Base-by-base conservation (phyloP, 2,797 vertebrate genomes). In the Pseudochromis fuscus region DNA sequence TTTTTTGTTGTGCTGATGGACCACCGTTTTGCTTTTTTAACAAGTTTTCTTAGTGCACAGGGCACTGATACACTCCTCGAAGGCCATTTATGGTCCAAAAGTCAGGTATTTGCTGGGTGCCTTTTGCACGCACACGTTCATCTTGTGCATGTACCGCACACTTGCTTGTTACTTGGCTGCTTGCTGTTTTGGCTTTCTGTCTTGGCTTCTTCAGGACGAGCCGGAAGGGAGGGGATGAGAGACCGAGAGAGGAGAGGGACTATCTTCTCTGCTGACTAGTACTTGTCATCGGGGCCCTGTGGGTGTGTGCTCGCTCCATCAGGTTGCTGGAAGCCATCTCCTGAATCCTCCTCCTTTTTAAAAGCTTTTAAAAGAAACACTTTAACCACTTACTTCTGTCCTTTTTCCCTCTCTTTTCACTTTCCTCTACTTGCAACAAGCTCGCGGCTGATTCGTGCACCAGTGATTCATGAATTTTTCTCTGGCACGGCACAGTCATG, bases 381-480 rank as follows among this genome's bases (percentile, higher is more conserved):
- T 89, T 85, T 82, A 81, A 71, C 63, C 40, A 21, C 77, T 78
- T 85, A 77, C 53, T 72, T 78, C 50, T 76, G 75, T 81, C 83
- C 81, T 75, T 69, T 59, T 66, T n/a, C n/a, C 44, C 42, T 62
- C 38, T 50, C 37, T 64, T 75, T 63, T 81, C 61, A 49, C 68
- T 79, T 73, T 77, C 59, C 67, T 71, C 64, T 35, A 61, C 71
- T 70, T 50, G 58, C 55, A 84, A 79, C 83, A 81, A 85, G 81
- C 90, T 91, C 10, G 72, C 76, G 84, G 90, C 82, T 82, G 83
- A 89, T 87, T 92, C 21, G 72, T 87, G 84, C 84, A 84, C 83
- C 84, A 85, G 78, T 89, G 90, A 94, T 90, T 93, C 91, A 91
- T 92, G 88, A 90, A 89, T 88, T 92, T 81, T 74, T 75, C 83